These are phyloP conservation scores for Muscicapa striata DNA, from an alignment of 2,797 vertebrate species.

Conservation along the genomic window DNA sequence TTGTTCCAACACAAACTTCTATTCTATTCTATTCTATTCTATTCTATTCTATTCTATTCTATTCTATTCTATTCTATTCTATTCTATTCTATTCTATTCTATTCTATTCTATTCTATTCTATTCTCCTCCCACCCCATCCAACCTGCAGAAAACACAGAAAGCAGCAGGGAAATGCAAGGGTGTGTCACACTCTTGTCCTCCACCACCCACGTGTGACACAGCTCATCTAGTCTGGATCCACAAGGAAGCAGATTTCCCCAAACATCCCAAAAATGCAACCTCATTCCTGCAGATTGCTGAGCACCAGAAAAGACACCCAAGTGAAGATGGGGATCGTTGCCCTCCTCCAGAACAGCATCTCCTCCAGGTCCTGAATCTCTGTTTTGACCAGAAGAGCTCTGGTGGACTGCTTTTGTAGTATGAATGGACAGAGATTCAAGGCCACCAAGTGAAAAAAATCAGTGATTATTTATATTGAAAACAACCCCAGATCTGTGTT, in stretches of 20 bases:
- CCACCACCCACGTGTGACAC: accelerated
- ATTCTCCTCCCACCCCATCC: not conserved
- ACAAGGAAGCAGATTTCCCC: not conserved
- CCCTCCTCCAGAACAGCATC: not conserved
- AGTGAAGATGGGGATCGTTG: not conserved
- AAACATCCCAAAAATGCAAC: not conserved
- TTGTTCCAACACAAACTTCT: not conserved
- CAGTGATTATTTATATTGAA: not conserved
- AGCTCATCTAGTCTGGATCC: not conserved
- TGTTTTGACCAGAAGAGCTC: not conserved
- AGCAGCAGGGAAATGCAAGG: not conserved
- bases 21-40: not conserved
- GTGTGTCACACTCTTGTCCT: accelerated
- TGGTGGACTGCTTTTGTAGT: not conserved
- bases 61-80: not conserved
- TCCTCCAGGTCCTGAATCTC: not conserved
- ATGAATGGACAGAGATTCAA: not conserved
- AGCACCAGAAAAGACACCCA: not conserved
- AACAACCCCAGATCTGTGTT: not conserved
- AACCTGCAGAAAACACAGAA: not conserved
- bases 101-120: not conserved
- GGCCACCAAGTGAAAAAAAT: not conserved
- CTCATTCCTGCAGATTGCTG: not conserved
- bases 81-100: not conserved
- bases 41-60: not conserved